Base-by-base conservation (phyloP, 2,113 vertebrate genomes). In the Polypterus bichir region DNA sequence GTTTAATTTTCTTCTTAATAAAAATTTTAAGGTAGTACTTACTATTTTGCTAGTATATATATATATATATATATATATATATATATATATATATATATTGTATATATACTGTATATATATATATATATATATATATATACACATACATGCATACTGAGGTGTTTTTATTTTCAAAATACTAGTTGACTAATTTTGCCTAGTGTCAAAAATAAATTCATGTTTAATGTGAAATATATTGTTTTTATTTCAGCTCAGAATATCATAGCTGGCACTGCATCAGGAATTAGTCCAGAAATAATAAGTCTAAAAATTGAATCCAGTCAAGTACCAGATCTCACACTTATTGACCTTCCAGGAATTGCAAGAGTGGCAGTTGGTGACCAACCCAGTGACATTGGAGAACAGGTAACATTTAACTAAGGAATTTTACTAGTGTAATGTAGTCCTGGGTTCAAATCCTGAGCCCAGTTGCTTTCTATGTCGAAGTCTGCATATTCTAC, bases 301-400 rank as follows among this genome's bases (percentile, higher is more conserved):
- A 63, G 48, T n/a, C 49, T 67, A 2, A 11, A 64, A 51, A 53
- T 67, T 11, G 62, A 47, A 53, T 67, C 66, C 49, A 27, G 4
- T 44, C 52, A 4, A 9, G 57, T 52, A 5, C 66, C 66, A 47
- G 66, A 67, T 9, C 60, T 67, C 3, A 67, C 66, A 9, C 56
- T 67, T 11, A 67, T 67, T 44, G 66, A 67, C 49, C 57, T 67
- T 9, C 66, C 66, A 45, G 66, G 66, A n/a, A 67, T 67, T 1
- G 62, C 66, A 44, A 47, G 66, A 7, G 62, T 67, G 3, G 56
- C 66, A 45, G 56, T 67, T 48, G 66, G 57, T 9, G 48, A 57
- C 44, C 66, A 67, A 10, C 55, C 66, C 4, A 1, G 5, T 3
- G 62, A 67, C 47, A 67, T 67, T 8, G 66, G 49, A 54, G 51